Evolutionary conservation across 2,113 vertebrate species (phyloP).

Genomic region (Indri indri): DNA sequence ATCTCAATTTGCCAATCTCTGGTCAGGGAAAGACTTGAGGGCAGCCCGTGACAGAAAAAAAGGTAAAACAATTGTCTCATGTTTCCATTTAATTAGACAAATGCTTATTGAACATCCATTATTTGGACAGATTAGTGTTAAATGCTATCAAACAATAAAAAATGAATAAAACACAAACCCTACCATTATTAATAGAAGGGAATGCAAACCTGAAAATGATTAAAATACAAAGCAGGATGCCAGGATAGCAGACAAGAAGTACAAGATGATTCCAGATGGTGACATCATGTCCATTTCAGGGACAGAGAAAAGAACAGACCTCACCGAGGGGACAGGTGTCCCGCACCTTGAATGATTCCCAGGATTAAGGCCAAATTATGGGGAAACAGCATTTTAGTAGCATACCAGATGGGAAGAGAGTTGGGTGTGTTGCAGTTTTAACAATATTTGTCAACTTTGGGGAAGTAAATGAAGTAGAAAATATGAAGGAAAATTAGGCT

Average conservation of each 20-base stretch:
- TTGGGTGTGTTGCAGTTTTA: neutral
- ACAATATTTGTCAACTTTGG: neutral
- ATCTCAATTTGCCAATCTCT: neutral
- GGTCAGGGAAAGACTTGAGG: neutral
- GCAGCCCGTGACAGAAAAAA: neutral
- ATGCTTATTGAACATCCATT: neutral
- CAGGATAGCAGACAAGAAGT: neutral
- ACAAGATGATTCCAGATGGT: neutral
- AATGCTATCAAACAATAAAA: neutral
- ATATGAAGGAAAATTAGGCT: neutral
- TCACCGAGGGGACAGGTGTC: neutral
- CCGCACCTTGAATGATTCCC: neutral
- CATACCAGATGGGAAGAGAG: neutral
- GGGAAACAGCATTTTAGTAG: neutral
- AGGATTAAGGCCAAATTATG: neutral
- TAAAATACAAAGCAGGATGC: neutral
- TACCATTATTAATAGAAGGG: neutral
- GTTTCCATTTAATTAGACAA: neutral
- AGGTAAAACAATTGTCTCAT: accelerated
- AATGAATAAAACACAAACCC: neutral
- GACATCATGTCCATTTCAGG: neutral
- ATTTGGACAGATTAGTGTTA: neutral
- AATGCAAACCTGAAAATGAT: neutral
- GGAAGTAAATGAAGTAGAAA: neutral
- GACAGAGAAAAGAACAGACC: neutral